Evolutionary conservation across 2,113 vertebrate genomes (phyloP), one percentile per base, ranked within the genome.

Genomic region (Anolis carolinensis): DNA sequence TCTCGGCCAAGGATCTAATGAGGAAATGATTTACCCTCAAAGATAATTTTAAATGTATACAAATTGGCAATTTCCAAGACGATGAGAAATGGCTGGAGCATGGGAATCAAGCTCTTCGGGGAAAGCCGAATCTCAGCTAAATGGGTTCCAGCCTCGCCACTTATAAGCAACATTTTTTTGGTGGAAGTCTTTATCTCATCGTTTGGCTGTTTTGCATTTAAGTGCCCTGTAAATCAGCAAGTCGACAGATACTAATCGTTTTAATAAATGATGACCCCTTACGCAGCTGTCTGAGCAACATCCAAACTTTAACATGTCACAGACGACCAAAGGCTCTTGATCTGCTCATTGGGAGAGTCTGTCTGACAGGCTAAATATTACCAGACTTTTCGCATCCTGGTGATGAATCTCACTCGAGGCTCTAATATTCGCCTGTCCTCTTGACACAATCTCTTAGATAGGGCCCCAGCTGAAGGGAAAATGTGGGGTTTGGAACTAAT

Each of bases 361-460:
- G 23, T 93, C 88, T 90, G 81, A 90, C 92, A 94, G 91, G 92
- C 88, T 93, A 95, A 94, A 94, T 93, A 93, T 94, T 92, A 91
- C 87, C 90, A 94, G 93, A 94, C 93, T 90, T 92, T 91, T 89
- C 87, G 20, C 63, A 65, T 65, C 34, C 76, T 2, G 0, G 72
- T 71, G 72, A 86, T 32, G 36, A 90, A 86, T 74, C 84, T n/a
- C 88, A 30, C 0, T 0, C 70, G 84, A 77, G 89, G 88, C 55
- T 81, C 89, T 84, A 67, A n/a, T 70, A 87, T 82, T 83, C 75
- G 89, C 88, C 92, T 85, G 84, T 92, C 89, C 87, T 92, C 70
- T 87, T 94, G 92, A 90, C 89, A 0, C 75, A 5, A 36, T 79
- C 71, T 89, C 81, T 84, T 82, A 65, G 89, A 81, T 79, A 79